Evolutionary conservation across 2,113 vertebrate genomes (phyloP).

Genomic region (Cromileptes altivelis): DNA sequence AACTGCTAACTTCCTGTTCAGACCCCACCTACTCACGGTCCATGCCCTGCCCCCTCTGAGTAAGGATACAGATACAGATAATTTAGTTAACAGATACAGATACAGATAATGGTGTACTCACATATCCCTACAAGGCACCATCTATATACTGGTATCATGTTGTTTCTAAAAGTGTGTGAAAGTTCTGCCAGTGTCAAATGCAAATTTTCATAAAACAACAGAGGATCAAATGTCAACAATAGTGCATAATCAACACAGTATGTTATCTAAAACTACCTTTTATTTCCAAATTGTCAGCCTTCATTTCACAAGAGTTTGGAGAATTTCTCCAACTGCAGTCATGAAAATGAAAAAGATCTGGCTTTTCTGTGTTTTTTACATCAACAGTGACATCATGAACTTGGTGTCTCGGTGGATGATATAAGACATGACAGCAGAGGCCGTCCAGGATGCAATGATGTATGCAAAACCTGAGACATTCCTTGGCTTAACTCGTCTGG

Average conservation of each 20-base stretch:
- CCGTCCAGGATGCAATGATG: slow-evolving; percentile 46
- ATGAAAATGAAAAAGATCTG: neutral
- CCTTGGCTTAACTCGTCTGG: slow-evolving; percentile 36
- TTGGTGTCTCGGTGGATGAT: slow-evolving; percentile 1
- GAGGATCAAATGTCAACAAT: neutral
- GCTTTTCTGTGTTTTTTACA: neutral
- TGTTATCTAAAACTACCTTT: neutral
- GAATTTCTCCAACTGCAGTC: neutral
- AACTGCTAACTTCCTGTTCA: too few relatives aligned
- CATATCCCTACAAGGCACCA: too few relatives aligned
- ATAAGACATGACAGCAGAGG: slow-evolving; percentile 27
- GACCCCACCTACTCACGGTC: too few relatives aligned
- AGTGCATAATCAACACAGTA: neutral
- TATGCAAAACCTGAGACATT: slow-evolving; percentile 59
- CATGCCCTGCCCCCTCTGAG: too few relatives aligned
- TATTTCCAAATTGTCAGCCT: neutral
- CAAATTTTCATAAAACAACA: neutral
- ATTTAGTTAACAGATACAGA: too few relatives aligned
- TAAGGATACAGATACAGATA: too few relatives aligned
- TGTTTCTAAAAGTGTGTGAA: too few relatives aligned
- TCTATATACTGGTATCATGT: too few relatives aligned
- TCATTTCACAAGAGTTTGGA: neutral
- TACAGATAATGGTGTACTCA: too few relatives aligned
- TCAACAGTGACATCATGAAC: neutral
- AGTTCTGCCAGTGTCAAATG: neutral